A percentile compares a stretch with the other conserved stretches of the same genome.
phyloP scores from a whole-genome alignment of 2,113 vertebrate species.

The Python bivittatus region DNA sequence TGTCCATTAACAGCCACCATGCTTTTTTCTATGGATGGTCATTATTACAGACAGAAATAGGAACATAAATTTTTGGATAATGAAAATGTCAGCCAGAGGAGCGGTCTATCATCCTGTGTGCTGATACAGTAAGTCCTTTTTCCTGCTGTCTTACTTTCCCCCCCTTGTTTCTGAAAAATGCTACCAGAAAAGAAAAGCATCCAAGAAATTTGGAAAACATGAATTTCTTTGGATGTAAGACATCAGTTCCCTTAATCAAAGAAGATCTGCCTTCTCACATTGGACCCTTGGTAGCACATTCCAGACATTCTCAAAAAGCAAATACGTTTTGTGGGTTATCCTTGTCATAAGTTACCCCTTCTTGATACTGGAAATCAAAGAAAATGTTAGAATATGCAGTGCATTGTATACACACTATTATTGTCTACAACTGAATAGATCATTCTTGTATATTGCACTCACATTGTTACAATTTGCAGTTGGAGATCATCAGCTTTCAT shows the following conservation, averaged over 20 bases:
- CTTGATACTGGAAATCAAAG: background rate
- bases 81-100: slow-evolving; percentile 92
- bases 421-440: background rate
- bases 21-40: slow-evolving; percentile 82
- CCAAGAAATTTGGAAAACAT: background rate
- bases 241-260: background rate
- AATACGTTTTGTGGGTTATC: background rate
- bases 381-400: background rate
- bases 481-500: background rate
- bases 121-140: slow-evolving; percentile 74
- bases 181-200: slow-evolving; percentile 31
- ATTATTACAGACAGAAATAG: slow-evolving; percentile 92
- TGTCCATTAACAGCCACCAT: slow-evolving; percentile 85
- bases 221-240: background rate
- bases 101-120: slow-evolving; percentile 79
- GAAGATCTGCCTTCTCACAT: background rate
- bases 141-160: slow-evolving; percentile 62
- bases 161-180: slow-evolving; percentile 58
- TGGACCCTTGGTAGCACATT: background rate
- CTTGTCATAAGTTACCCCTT: background rate
- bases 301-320: background rate
- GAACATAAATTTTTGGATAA: slow-evolving; percentile 92
- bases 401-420: background rate
- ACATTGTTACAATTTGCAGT: background rate
- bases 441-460: background rate